Conservation (phyloP, 2,888 invertebrate species). For the Drosophila borealis region DNA sequence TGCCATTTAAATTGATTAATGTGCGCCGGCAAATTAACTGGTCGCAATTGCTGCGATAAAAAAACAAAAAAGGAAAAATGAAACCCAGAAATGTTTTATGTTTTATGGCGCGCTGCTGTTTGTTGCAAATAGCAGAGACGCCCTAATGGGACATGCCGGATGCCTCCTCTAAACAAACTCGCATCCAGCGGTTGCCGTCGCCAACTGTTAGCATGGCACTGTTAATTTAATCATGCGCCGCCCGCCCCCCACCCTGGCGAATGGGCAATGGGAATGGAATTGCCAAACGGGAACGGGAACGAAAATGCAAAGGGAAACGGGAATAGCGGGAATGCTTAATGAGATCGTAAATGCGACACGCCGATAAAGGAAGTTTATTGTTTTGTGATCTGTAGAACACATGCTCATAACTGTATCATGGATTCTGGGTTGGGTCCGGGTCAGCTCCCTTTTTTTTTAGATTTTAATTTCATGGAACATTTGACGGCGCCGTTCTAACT, state of each 20-base stretch:
- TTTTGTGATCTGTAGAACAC: slow-evolving; percentile 38
- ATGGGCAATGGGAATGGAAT: slow-evolving; percentile 3
- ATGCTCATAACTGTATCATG: slow-evolving; percentile 28
- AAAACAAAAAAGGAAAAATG: not conserved
- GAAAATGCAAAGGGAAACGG: slow-evolving; percentile 5
- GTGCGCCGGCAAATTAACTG: slow-evolving; percentile 47
- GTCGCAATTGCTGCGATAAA: slow-evolving; percentile 30
- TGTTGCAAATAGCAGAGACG: not conserved
- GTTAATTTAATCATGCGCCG: slow-evolving; percentile 67
- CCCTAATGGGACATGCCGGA: not conserved
- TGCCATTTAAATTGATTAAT: slow-evolving; percentile 55
- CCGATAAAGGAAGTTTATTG: slow-evolving; percentile 56
- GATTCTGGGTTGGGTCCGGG: slow-evolving; percentile 4
- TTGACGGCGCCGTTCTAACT: slow-evolving; percentile 17
- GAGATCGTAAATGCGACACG: slow-evolving; percentile 33
- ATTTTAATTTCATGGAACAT: slow-evolving; percentile 36
- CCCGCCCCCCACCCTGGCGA: not conserved
- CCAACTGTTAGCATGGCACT: slow-evolving; percentile 57
- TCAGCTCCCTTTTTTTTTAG: not conserved
- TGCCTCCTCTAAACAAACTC: slow-evolving; percentile 30
- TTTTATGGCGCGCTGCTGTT: slow-evolving; percentile 1
- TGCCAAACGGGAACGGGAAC: slow-evolving; percentile 8
- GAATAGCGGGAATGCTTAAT: slow-evolving; percentile 21
- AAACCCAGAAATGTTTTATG: not conserved
- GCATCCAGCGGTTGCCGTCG: slow-evolving; percentile 18